Percentiles rank a stretch among this genome's conserved stretches.
phyloP scores from a whole-genome alignment of 2,113 vertebrate species.

The Carassius gibelio region DNA sequence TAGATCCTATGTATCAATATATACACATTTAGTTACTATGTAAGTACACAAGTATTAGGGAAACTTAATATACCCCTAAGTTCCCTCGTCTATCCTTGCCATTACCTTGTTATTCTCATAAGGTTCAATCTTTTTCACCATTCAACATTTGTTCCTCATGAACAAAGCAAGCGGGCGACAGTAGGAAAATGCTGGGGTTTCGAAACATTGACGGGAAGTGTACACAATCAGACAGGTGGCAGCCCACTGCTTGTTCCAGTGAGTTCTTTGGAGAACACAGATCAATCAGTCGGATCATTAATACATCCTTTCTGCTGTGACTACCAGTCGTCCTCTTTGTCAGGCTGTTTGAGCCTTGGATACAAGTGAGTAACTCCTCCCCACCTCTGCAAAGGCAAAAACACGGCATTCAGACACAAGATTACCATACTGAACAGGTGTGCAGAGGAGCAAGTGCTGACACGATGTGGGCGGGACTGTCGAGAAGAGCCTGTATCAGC shows the following conservation, averaged over 20 bases:
- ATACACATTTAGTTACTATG: no score
- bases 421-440: conserved; percentile 58
- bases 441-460: conserved; percentile 54
- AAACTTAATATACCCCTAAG: no score
- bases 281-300: conserved; percentile 42
- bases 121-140: not conserved
- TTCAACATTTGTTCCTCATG: not conserved
- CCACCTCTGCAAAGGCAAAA: conserved; percentile 43
- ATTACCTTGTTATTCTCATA: not conserved
- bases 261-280: conserved; percentile 37
- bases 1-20: no score
- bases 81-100: not conserved
- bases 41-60: no score
- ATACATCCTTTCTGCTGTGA: conserved; percentile 41
- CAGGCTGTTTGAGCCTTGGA: conserved; percentile 47
- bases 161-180: not conserved
- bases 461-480: conserved; percentile 41
- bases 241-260: conserved; percentile 38
- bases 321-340: conserved; percentile 48
- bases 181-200: conserved; percentile 24
- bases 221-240: conserved; percentile 45
- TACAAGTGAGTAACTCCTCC: conserved; percentile 55
- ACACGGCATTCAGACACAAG: conserved; percentile 51
- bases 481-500: conserved; percentile 43
- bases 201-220: conserved; percentile 16